Evolutionary conservation across 1,140 invertebrate genomes (phyloP), one percentile per base, ranked within the genome.

Genomic region (Bombus difficillimus): DNA sequence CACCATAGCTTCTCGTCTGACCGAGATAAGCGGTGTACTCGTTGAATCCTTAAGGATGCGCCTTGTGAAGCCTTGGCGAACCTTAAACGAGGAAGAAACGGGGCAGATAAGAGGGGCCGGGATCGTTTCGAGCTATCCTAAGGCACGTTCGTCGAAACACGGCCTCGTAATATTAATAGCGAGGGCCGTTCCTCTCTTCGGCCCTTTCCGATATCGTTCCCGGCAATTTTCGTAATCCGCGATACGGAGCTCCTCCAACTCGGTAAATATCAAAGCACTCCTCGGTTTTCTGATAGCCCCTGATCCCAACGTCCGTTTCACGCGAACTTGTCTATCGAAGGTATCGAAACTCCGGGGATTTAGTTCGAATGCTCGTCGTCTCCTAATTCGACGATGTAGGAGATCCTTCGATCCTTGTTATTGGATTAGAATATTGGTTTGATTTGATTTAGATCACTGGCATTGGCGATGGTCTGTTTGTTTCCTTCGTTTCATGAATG

Each of bases 1-100:
- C 86, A 32, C 79, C 86, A 75, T 90, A 90, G 88, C 89, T 90
- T 83, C 86, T 90, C 83, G 75, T 79, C 78, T 72, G 80, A 41
- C 77, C 79, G 89, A 90, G 89, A 90, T 90, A 90, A 90, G 89
- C 88, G 88, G 86, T 89, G 88, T 86, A 86, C 75, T 75, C 89
- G 85, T 82, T 88, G 89, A 83, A 90, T 89, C 79, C 75, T 88
- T 87, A 90, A 90, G 88, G 80, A 90, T 88, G 82, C 86, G 69
- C 69, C 28, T 15, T 15, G 74, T 75, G 88, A 86, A 62, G 79
- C 79, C 81, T 74, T 82, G 81, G 75, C 39, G 68, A 79, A 41
- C 80, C 41, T 76, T 62, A 74, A 81, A n/a, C 53, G 57, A 62
- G 57, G 75, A 37, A 74, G 37, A 37, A 69, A 69, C 39, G 81